Percentiles rank a stretch among this genome's conserved stretches.
Evolutionary conservation across 2,888 invertebrate species (phyloP).

Genomic region (Yponomeuta evonymella): DNA sequence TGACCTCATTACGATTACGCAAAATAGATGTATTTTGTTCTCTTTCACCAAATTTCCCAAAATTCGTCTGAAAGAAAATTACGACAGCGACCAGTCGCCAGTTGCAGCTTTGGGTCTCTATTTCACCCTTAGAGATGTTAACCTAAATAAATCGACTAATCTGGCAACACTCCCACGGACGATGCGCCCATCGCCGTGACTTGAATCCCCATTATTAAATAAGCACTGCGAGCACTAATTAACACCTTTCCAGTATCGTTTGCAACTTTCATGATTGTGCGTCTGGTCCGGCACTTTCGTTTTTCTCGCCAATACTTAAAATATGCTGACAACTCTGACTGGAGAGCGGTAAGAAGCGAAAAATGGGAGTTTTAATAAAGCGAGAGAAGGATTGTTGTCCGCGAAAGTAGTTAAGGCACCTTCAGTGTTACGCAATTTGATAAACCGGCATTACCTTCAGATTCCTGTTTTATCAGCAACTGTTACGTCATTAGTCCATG

Average conservation of each 20-base stretch:
- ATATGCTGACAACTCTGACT: constrained; percentile 31
- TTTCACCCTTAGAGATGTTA: no score
- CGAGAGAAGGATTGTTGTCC: background rate
- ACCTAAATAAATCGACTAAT: no score
- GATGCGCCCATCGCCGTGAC: constrained; percentile 21
- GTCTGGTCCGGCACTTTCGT: constrained; percentile 20
- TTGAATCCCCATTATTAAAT: constrained; percentile 10
- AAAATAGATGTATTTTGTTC: no score
- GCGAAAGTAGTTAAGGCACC: background rate
- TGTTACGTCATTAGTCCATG: background rate
- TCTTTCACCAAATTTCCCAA: no score
- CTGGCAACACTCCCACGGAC: constrained; percentile 16
- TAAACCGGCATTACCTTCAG: background rate
- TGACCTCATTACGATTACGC: no score
- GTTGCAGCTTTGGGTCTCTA: no score
- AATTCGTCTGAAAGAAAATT: no score
- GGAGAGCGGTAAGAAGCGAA: constrained; percentile 35
- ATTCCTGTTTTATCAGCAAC: constrained; percentile 3
- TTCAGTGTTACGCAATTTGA: background rate
- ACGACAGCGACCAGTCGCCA: no score
- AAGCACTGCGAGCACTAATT: constrained; percentile 39
- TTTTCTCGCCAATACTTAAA: constrained; percentile 21
- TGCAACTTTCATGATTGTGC: constrained; percentile 25
- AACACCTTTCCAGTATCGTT: constrained; percentile 43
- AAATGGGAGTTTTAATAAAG: constrained; percentile 17